Percentiles rank a stretch among this genome's conserved stretches.
These are phyloP conservation scores for Tetranychus truncatus DNA, from an alignment of 2,888 invertebrate genomes.

Conservation along the genomic window DNA sequence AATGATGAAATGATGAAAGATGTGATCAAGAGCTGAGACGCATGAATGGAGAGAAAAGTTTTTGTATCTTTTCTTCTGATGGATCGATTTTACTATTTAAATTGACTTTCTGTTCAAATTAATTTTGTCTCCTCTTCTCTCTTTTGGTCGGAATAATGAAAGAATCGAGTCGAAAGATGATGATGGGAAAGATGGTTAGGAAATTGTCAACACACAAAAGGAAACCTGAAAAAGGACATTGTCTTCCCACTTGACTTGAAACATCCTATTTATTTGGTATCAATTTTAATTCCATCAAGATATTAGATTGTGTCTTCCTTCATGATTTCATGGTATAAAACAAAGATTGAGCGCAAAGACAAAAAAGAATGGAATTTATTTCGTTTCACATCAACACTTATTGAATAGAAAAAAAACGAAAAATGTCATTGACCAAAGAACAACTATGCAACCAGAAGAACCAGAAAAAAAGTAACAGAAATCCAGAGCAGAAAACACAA, in stretches of 20 bases:
- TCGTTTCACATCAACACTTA: too few relatives aligned
- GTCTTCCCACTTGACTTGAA: neutral
- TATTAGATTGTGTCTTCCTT: neutral
- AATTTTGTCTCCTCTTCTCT: neutral
- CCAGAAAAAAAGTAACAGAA: too few relatives aligned
- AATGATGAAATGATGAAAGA: too few relatives aligned
- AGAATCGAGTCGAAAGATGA: neutral
- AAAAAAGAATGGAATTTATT: neutral
- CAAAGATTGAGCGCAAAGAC: neutral
- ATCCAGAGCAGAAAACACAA: too few relatives aligned
- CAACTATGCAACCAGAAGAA: too few relatives aligned
- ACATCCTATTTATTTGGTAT: neutral
- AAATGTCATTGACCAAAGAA: too few relatives aligned
- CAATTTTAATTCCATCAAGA: slow-evolving; percentile 1
- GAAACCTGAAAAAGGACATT: neutral
- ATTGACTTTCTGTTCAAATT: neutral
- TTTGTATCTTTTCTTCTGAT: neutral
- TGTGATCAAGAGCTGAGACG: neutral
- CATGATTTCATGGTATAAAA: neutral
- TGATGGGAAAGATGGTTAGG: neutral
- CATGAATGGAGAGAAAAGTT: neutral
- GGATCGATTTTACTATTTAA: neutral
- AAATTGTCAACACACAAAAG: neutral
- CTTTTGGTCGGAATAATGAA: neutral
- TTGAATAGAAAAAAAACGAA: too few relatives aligned